A percentile compares a stretch with the other conserved stretches of the same genome.
Conservation (phyloP, 2,888 invertebrate genomes). For the Papilio demoleus region DNA sequence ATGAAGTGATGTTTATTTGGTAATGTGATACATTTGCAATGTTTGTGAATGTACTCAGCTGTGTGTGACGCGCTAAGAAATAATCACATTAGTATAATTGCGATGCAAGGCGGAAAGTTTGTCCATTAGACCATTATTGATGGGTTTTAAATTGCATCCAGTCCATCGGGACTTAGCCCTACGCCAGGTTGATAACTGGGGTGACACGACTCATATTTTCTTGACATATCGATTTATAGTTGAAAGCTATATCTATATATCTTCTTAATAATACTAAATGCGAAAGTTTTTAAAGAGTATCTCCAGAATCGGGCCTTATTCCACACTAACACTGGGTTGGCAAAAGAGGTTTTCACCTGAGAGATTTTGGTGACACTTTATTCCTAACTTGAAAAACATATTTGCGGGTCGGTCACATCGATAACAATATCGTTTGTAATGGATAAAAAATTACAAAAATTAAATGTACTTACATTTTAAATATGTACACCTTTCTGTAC, state of each 20-base stretch:
- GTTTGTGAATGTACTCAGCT: slow-evolving; percentile 40
- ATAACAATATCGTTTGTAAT: no score
- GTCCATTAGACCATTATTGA: slow-evolving; percentile 77
- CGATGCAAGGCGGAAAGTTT: slow-evolving; percentile 75
- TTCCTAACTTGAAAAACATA: no score
- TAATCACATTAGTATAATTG: slow-evolving; percentile 79
- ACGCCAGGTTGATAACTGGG: slow-evolving; percentile 49
- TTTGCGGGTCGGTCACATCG: no score
- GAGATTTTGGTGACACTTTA: no score
- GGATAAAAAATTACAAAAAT: no score
- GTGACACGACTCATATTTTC: slow-evolving; percentile 45
- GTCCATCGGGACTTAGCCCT: slow-evolving; percentile 64
- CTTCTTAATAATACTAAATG: background rate
- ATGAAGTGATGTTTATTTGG: background rate
- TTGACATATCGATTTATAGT: slow-evolving; percentile 18
- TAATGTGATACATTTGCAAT: slow-evolving; percentile 21
- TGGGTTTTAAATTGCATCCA: slow-evolving; percentile 79
- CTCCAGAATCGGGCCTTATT: no score
- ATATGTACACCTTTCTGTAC: no score
- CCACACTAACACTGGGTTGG: no score
- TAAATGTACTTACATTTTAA: no score
- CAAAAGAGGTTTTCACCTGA: no score
- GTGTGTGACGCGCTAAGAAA: slow-evolving; percentile 58
- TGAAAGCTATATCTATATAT: background rate
- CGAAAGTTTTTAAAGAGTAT: no score